Evolutionary conservation across 1,140 invertebrate species (phyloP).

Genomic region (Nixonia krombeini): DNA sequence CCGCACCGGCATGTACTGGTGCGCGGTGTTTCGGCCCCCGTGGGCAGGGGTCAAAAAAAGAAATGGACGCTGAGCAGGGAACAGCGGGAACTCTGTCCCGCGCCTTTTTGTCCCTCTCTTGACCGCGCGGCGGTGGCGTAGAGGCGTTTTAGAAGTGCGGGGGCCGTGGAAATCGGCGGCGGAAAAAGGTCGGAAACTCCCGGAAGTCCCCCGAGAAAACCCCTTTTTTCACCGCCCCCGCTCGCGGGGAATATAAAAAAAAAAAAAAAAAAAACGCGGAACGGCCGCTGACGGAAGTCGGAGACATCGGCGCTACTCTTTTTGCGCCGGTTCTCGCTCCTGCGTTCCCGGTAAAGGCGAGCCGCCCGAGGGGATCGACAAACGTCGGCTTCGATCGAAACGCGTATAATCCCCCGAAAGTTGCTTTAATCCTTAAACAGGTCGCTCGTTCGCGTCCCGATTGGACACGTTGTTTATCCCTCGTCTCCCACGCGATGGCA

Average conservation of each 20-base stretch:
- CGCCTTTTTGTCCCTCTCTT: no score
- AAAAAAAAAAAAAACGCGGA: no score
- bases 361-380: slow-evolving; percentile 26
- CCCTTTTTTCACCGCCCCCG: background rate
- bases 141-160: background rate
- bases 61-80: no score
- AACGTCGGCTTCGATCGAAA: no score
- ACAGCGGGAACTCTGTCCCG: no score
- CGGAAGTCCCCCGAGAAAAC: background rate
- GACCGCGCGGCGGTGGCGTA: background rate
- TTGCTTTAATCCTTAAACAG: slow-evolving; percentile 63
- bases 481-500: no score
- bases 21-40: no score
- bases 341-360: slow-evolving; percentile 19
- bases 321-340: slow-evolving; percentile 10
- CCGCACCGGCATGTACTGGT: no score
- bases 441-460: slow-evolving; percentile 32
- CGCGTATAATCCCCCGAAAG: slow-evolving; percentile 53
- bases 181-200: background rate
- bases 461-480: no score
- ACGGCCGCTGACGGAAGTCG: slow-evolving; percentile 19
- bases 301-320: slow-evolving; percentile 21
- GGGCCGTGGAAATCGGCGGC: background rate
- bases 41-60: no score
- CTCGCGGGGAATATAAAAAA: background rate